A percentile compares a stretch with the other conserved stretches of the same genome.
Evolutionary conservation across 2,797 vertebrate genomes (phyloP).

Genomic region (Chelon labrosus): DNA sequence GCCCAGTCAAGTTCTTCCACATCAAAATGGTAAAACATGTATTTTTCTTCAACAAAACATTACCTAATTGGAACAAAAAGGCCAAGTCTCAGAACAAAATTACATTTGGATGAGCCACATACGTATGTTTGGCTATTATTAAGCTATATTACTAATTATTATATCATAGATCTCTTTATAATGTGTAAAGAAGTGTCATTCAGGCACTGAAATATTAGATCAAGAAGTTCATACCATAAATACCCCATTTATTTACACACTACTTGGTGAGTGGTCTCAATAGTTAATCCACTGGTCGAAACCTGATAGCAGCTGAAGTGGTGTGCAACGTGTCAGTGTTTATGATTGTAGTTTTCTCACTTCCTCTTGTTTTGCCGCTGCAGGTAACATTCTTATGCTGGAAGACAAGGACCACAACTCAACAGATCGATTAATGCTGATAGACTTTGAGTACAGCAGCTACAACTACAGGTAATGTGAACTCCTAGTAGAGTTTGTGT

Average conservation of each 20-base stretch:
- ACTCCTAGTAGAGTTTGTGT: background rate
- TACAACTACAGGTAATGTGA: slow-evolving; percentile 93
- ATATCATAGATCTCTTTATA: background rate
- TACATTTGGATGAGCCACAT: background rate
- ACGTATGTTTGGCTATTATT: background rate
- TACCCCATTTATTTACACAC: background rate
- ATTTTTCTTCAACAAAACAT: too few relatives aligned
- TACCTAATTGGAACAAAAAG: background rate
- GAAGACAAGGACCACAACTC: slow-evolving; percentile 67
- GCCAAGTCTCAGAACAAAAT: background rate
- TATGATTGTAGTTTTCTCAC: background rate
- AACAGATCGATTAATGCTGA: slow-evolving; percentile 90
- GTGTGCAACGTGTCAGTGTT: background rate
- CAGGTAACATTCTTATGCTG: slow-evolving; percentile 93
- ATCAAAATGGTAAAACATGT: background rate
- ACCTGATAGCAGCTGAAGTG: background rate
- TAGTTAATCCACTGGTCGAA: background rate
- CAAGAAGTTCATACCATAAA: background rate
- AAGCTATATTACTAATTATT: background rate
- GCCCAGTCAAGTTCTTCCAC: background rate
- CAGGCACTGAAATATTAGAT: background rate
- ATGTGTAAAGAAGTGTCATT: background rate
- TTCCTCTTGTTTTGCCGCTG: slow-evolving; percentile 8
- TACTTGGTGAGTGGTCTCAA: background rate
- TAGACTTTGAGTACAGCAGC: slow-evolving; percentile 98